Base-by-base conservation (phyloP, 2,888 invertebrate genomes). In the Dryobotodes eremita region DNA sequence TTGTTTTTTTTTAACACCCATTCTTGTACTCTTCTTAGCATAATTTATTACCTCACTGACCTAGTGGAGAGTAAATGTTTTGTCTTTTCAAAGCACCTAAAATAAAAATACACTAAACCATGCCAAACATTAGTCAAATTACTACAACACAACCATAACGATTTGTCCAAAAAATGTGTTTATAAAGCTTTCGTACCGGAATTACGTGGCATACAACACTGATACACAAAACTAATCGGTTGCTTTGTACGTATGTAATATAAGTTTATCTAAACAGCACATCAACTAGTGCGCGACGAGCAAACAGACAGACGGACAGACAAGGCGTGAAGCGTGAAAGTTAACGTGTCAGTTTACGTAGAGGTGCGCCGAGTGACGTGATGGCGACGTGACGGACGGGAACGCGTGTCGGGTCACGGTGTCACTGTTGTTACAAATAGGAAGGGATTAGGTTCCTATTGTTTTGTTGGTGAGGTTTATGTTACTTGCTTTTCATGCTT, bases 251-350 rank as follows among this genome's bases (percentile, higher is more conserved):
- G 13, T 36, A 36, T 17, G 13, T 73, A 77, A 26, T 57, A 42
- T 36, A 62, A 72, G 59, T 69, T 62, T 57, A 77, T 71, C 69
- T 72, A 46, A 76, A 89, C 75, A 75, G 75, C 71, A 48, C 62
- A 79, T 74, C 61, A 86, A 80, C 55, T 77, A 84, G 84, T 65
- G 83, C 84, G 83, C 69, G 84, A 76, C 88, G 74, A 72, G 82
- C 90, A 61, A 17, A 76, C 36, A 17, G 74, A 85, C 86, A 4
- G 85, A 87, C 84, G 36, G 85, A 84, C 84, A 66, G 85, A 87
- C 88, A 61, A 71, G 80, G 86, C 89, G 90, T 87, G 86, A 88
- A 80, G 84, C 89, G 89, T 90, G 91, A 88, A 89, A 89, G 88
- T 84, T 80, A 59, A 57, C 70, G 83, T 80, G 73, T 88, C 80